Evolutionary conservation across 1,140 invertebrate species (phyloP).

Genomic region (Ganaspis sp.): DNA sequence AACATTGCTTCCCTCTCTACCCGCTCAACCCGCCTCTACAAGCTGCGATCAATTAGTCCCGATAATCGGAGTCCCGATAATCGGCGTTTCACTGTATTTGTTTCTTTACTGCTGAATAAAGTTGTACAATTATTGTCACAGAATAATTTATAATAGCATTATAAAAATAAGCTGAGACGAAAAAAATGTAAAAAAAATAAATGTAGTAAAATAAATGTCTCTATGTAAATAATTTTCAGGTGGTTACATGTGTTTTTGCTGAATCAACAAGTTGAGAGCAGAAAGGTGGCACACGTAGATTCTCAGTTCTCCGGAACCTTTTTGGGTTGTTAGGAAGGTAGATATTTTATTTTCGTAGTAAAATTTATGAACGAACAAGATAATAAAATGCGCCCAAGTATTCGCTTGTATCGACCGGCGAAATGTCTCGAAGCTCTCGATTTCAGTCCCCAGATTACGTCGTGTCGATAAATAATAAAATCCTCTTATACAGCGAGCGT

Average conservation of each 20-base stretch:
- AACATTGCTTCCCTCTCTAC: no score
- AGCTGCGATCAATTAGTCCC: no score
- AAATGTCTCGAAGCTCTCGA: conserved; percentile 54
- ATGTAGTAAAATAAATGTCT: not conserved
- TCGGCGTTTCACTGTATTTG: no score
- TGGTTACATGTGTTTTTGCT: not conserved
- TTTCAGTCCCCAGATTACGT: conserved; percentile 57
- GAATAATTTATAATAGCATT: no score
- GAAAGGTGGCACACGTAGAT: not conserved
- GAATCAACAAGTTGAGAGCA: conserved; percentile 1
- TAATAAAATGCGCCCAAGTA: conserved; percentile 65
- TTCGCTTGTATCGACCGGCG: conserved; percentile 57
- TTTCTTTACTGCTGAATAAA: no score
- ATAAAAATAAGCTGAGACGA: no score
- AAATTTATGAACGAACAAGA: conserved; percentile 72
- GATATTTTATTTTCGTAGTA: conserved; percentile 67
- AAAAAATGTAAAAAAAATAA: not conserved
- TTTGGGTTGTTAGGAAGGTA: conserved; percentile 30
- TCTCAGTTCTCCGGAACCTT: not conserved
- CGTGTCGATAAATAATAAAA: conserved; percentile 64
- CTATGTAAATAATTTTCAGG: not conserved
- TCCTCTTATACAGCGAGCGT: conserved; percentile 22
- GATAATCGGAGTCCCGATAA: no score
- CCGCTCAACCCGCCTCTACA: no score
- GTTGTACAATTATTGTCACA: no score